These are phyloP conservation scores for Gallinago paraguaiae DNA, from an alignment of 2,113 vertebrate species.

Conservation along the genomic window DNA sequence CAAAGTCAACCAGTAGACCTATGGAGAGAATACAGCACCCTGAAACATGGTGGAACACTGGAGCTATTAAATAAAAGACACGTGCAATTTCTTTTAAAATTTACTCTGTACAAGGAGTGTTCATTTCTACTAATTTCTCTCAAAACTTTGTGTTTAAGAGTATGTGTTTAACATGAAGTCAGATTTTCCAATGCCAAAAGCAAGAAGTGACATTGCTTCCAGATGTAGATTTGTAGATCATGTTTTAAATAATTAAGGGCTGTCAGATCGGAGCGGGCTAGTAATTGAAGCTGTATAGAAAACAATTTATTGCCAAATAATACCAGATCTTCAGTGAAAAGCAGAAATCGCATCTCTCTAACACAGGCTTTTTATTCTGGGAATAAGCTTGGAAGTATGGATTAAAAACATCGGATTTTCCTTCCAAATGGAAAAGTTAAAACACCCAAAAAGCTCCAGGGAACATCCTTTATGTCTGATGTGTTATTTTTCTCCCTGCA, in stretches of 20 bases:
- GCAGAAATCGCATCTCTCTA: slow-evolving; percentile 28
- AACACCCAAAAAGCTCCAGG: neutral
- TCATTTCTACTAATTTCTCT: slow-evolving; percentile 15
- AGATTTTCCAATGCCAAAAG: slow-evolving; percentile 57
- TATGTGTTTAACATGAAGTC: slow-evolving; percentile 50
- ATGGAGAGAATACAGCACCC: neutral
- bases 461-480: neutral
- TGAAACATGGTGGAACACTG: neutral
- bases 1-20: neutral
- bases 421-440: slow-evolving; percentile 16
- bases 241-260: slow-evolving; percentile 66
- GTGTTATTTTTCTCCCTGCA: neutral
- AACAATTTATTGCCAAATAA: slow-evolving; percentile 64
- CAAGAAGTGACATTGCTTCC: slow-evolving; percentile 63
- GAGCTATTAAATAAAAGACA: slow-evolving; percentile 29
- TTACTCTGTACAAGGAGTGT: neutral
- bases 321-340: slow-evolving; percentile 44
- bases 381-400: neutral
- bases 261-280: slow-evolving; percentile 53
- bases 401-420: slow-evolving; percentile 13
- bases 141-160: slow-evolving; percentile 24
- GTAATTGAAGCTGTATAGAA: slow-evolving; percentile 54
- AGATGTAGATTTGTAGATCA: slow-evolving; percentile 68
- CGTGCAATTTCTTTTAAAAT: slow-evolving; percentile 14
- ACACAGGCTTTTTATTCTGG: neutral